Conservation (phyloP, 2,888 invertebrate species). For the Isotomurus palustris region DNA sequence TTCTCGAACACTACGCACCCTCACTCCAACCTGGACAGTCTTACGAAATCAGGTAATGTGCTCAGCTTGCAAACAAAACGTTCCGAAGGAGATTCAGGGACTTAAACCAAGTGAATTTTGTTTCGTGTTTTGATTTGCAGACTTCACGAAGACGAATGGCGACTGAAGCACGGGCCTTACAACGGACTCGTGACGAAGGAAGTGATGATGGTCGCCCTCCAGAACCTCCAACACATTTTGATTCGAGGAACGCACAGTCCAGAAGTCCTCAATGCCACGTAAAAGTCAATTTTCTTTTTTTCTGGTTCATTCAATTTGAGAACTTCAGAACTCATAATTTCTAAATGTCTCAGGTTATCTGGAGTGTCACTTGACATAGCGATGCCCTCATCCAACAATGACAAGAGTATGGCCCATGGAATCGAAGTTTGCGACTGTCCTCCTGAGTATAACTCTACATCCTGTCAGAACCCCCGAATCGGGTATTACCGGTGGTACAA, state of each 20-base stretch:
- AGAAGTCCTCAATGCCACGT: constrained; percentile 51
- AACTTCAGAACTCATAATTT: constrained; percentile 23
- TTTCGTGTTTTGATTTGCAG: constrained; percentile 42
- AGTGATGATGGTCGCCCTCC: constrained; percentile 86
- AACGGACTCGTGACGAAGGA: constrained; percentile 61
- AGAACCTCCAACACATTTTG: constrained; percentile 74
- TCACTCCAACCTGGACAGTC: constrained; percentile 49
- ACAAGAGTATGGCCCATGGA: constrained; percentile 59
- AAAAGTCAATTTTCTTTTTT: constrained; percentile 12
- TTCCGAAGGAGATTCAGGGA: neutral
- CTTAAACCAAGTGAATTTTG: neutral
- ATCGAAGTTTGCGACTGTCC: constrained; percentile 85
- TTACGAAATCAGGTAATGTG: constrained; percentile 54
- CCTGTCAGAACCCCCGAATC: constrained; percentile 81
- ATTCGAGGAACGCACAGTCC: constrained; percentile 66
- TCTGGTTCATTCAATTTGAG: neutral
- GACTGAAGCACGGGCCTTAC: constrained; percentile 57
- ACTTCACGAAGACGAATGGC: constrained; percentile 77
- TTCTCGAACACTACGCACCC: constrained; percentile 66
- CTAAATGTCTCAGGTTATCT: constrained; percentile 57
- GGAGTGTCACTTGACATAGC: constrained; percentile 81
- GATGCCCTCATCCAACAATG: constrained; percentile 52
- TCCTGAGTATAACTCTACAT: constrained; percentile 71
- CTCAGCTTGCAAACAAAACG: neutral
- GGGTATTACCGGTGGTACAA: constrained; percentile 72